Base-by-base conservation (phyloP, 2,888 invertebrate genomes). In the Synanthedon tipuliformis region DNA sequence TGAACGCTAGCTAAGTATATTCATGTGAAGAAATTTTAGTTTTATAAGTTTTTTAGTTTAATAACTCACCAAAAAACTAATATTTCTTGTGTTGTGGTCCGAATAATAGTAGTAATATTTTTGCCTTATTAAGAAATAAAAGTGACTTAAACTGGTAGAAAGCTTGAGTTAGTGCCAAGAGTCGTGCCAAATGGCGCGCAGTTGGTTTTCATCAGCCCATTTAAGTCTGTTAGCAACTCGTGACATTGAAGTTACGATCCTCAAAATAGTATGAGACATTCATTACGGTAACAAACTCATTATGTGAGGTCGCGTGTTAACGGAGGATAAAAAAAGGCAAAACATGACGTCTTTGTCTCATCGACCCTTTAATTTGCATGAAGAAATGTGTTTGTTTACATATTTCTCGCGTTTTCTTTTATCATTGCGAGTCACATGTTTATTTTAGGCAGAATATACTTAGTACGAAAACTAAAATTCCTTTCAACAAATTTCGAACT, bases 271-370 rank as follows among this genome's bases (percentile, higher is more conserved):
- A 10, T 13, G 34, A 34, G 34, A 40, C 55, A 48, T 16, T 56
- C 55, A 55, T 58, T 58, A 55, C 54, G 34, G 49, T 45, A 45
- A 45, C 45, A 45, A 52, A 53, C 54, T 53, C 53, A 56, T 57
- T 56, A 56, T 55, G 56, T 49, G 53, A 55, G 55, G 52, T 55
- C 55, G 55, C 56, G 53, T 58, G 58, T 51, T 56, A 18, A 41
- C 3, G 50, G 41, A n/a, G 49, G 48, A 51, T 54, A 55, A 56
- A 50, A 49, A 54, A 41, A 51, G 23, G 34, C 40, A 49, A 45
- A 45, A 45, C 45, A 49, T 53, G 54, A 55, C 53, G 54, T 53
- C 48, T 50, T 15, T 18, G 45, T 45, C 52, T 48, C 45, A 48
- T 52, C 40, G 48, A 52, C 40, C 10, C 49, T 41, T 50, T 49